A percentile compares a stretch with the other conserved stretches of the same genome.
phyloP scores from a whole-genome alignment of 2,113 vertebrate species.

The Bos indicus region DNA sequence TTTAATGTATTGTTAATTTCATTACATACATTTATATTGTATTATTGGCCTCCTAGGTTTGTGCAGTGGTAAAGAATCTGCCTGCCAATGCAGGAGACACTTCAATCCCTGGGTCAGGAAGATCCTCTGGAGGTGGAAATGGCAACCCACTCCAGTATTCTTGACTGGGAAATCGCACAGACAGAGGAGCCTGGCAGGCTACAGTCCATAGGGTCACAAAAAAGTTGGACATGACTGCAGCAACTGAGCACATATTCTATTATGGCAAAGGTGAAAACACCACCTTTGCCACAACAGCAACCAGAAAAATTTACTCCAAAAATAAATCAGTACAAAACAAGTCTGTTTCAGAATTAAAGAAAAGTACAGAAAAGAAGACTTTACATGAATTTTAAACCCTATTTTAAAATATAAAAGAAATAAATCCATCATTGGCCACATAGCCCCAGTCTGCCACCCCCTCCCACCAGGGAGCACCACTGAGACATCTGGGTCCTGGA shows the following conservation, averaged over 20 bases:
- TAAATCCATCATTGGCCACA: constrained; percentile 73
- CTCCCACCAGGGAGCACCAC: constrained; percentile 51
- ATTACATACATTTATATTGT: background rate
- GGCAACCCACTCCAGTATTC: background rate
- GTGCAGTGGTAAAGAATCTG: background rate
- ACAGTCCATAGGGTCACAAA: background rate
- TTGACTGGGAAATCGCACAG: background rate
- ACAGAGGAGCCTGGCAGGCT: background rate
- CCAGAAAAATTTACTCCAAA: constrained; percentile 86
- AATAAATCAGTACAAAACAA: constrained; percentile 90
- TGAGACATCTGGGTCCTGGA: constrained; percentile 67
- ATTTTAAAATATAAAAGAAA: constrained; percentile 84
- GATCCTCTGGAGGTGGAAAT: background rate
- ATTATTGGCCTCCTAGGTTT: background rate
- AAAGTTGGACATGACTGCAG: background rate
- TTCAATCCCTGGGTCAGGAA: background rate
- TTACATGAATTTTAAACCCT: constrained; percentile 91
- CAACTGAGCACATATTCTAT: constrained; percentile 74
- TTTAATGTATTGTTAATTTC: background rate
- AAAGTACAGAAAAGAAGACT: constrained; percentile 66
- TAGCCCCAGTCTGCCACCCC: constrained; percentile 46
- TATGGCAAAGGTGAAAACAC: constrained; percentile 81
- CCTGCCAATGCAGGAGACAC: background rate
- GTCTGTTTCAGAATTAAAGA: constrained; percentile 78
- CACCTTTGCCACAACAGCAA: constrained; percentile 88